These are phyloP conservation scores for Melanotaenia nigrans DNA, from an alignment of 2,797 vertebrate species.

Conservation along the genomic window DNA sequence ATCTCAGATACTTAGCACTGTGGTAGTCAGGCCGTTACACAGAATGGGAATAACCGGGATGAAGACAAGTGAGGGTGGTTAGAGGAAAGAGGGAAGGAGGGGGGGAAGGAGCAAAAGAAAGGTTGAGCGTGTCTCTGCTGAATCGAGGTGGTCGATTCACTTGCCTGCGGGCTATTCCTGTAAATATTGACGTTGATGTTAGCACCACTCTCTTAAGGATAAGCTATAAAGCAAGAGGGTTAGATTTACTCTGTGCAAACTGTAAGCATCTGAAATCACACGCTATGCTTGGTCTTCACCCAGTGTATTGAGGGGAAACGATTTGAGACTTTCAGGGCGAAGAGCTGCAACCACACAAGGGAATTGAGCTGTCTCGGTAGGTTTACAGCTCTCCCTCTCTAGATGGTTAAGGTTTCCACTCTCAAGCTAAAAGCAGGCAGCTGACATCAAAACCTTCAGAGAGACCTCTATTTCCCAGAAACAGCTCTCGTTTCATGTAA, in stretches of 20 bases:
- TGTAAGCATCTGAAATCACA: constrained; percentile 67
- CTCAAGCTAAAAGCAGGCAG: constrained; percentile 74
- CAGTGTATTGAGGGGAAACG: constrained; percentile 43
- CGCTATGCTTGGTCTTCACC: constrained; percentile 43
- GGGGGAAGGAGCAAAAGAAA: constrained; percentile 46
- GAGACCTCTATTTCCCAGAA: constrained; percentile 76
- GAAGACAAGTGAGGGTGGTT: constrained; percentile 53
- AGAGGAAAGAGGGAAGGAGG: background rate
- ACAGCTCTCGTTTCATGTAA: constrained; percentile 75
- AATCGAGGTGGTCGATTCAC: constrained; percentile 75
- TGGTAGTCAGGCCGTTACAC: constrained; percentile 52
- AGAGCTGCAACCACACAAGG: constrained; percentile 58
- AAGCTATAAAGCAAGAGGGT: constrained; percentile 71
- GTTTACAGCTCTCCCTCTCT: constrained; percentile 61
- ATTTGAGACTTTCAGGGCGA: constrained; percentile 63
- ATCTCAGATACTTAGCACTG: constrained; percentile 49
- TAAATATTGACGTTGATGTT: constrained; percentile 83
- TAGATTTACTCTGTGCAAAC: constrained; percentile 70
- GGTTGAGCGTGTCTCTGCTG: constrained; percentile 68
- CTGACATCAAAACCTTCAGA: constrained; percentile 78
- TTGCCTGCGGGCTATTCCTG: constrained; percentile 78
- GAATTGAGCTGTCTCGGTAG: constrained; percentile 61
- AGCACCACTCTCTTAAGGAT: constrained; percentile 80
- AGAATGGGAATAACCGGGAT: constrained; percentile 55
- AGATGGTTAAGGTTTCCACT: constrained; percentile 76